Conservation (phyloP, 2,113 vertebrate genomes). For the Myiozetetes cayanensis region DNA sequence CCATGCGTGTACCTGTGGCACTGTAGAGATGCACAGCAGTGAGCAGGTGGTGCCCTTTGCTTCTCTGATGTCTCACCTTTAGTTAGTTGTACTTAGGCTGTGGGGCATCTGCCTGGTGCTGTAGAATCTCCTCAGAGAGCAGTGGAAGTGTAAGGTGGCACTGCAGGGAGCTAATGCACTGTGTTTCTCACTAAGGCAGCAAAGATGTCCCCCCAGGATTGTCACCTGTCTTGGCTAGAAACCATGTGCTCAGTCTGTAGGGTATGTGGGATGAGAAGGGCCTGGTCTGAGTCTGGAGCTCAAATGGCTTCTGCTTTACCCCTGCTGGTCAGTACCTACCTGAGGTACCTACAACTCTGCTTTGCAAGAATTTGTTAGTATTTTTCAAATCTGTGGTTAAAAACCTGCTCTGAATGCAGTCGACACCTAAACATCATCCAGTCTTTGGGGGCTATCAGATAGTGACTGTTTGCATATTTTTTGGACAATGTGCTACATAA, state of each 20-base stretch:
- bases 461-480: background rate
- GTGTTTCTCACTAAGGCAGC: background rate
- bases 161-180: background rate
- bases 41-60: background rate
- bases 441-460: background rate
- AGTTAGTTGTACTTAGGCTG: background rate
- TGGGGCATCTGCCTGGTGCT: background rate
- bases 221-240: background rate
- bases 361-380: background rate
- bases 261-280: background rate
- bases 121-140: background rate
- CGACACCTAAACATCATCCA: background rate
- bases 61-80: background rate
- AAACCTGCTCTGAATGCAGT: background rate
- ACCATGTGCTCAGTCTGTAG: background rate
- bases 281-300: background rate
- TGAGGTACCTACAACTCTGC: background rate
- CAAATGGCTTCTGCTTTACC: background rate
- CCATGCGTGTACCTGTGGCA: rapidly evolving
- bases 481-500: background rate
- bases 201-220: background rate
- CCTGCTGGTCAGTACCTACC: background rate
- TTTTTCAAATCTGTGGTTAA: background rate
- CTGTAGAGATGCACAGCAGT: background rate
- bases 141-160: background rate